phyloP scores from a whole-genome alignment of 2,888 invertebrate species.

The Salpingus planirostris region DNA sequence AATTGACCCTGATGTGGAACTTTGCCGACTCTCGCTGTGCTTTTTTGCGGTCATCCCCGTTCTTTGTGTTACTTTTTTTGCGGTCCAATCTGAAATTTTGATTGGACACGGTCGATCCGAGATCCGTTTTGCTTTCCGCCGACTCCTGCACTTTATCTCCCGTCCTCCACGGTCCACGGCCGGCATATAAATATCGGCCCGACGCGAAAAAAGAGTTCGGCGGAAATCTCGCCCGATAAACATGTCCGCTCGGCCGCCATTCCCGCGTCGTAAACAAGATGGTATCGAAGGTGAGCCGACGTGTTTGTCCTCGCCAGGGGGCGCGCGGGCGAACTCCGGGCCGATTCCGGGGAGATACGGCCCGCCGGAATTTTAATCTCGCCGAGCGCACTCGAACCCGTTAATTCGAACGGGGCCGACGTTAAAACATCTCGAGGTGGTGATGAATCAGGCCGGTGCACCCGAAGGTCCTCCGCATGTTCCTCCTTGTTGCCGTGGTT shows the following conservation, averaged over 20 bases:
- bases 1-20: too few relatives aligned
- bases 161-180: too few relatives aligned
- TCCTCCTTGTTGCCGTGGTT: constrained; percentile 41
- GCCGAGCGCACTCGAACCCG: constrained; percentile 38
- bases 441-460: constrained; percentile 40
- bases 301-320: constrained; percentile 9
- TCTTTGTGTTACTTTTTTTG: too few relatives aligned
- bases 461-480: constrained; percentile 35
- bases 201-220: too few relatives aligned
- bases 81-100: too few relatives aligned
- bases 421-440: constrained; percentile 45
- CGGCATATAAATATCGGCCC: too few relatives aligned
- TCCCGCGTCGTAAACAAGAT: constrained; percentile 16
- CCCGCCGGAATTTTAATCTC: constrained; percentile 36
- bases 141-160: too few relatives aligned
- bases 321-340: constrained; percentile 22
- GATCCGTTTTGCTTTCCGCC: too few relatives aligned
- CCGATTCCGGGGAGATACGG: constrained; percentile 37
- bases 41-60: too few relatives aligned
- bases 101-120: too few relatives aligned
- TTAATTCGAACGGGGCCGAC: constrained; percentile 45
- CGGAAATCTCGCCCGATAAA: too few relatives aligned
- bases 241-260: constrained; percentile 5
- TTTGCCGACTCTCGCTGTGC: too few relatives aligned
- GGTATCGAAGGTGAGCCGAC: constrained; percentile 17